A percentile compares a stretch with the other conserved stretches of the same genome.
phyloP scores from a whole-genome alignment of 2,888 invertebrate genomes.

The Frankliniella fusca region DNA sequence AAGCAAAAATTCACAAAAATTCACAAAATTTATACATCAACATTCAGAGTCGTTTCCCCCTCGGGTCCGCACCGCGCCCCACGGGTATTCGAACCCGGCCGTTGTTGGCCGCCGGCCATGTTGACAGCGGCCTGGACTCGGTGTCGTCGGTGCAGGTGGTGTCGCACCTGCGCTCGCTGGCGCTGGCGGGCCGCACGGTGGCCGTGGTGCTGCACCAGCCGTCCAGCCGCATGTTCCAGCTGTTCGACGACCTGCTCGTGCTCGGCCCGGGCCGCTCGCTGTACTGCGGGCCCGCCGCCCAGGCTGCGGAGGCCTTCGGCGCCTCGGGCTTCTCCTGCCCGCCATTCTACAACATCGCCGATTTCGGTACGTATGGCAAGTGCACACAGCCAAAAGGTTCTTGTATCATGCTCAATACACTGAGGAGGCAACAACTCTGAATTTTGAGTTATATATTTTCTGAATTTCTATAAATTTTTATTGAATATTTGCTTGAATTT shows the following conservation, averaged over 20 bases:
- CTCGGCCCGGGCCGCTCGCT: slow-evolving; percentile 61
- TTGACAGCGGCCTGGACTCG: slow-evolving; percentile 56
- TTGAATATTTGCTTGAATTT: too few relatives aligned
- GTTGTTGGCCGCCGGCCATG: too few relatives aligned
- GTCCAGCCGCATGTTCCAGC: slow-evolving; percentile 66
- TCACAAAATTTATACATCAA: too few relatives aligned
- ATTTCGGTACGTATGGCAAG: slow-evolving; percentile 57
- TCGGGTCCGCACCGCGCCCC: too few relatives aligned
- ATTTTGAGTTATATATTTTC: too few relatives aligned
- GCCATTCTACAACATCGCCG: slow-evolving; percentile 73
- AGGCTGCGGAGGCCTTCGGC: slow-evolving; percentile 57
- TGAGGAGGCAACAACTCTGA: neutral
- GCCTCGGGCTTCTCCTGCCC: slow-evolving; percentile 63
- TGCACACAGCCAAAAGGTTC: neutral
- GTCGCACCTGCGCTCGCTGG: slow-evolving; percentile 58
- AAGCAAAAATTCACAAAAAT: too few relatives aligned
- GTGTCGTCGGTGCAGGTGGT: slow-evolving; percentile 66
- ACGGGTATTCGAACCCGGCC: too few relatives aligned
- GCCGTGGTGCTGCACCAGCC: slow-evolving; percentile 78
- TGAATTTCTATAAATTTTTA: too few relatives aligned
- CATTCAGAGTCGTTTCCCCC: too few relatives aligned
- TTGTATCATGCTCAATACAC: neutral
- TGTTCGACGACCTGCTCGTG: slow-evolving; percentile 68
- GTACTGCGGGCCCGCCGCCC: slow-evolving; percentile 61
- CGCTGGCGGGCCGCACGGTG: slow-evolving; percentile 62